Percentiles rank a stretch among this genome's conserved stretches.
Evolutionary conservation across 2,113 vertebrate species (phyloP).

Genomic region (Pedionomus torquatus): DNA sequence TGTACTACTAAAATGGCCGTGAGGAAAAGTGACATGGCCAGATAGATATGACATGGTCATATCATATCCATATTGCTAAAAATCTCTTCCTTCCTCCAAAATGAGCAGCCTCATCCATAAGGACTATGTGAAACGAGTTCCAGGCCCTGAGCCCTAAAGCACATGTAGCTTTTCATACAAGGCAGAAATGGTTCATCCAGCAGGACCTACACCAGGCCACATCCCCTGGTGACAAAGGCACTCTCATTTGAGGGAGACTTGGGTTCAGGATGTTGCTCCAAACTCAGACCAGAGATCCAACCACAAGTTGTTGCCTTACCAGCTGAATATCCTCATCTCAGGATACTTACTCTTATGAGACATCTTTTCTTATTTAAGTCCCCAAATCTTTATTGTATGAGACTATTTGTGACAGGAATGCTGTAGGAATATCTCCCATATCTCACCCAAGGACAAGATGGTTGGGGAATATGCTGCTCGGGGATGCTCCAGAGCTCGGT

Average conservation of each 20-base stretch:
- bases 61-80: neutral
- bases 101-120: neutral
- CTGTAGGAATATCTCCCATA: neutral
- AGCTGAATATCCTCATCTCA: neutral
- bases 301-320: neutral
- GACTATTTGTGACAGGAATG: neutral
- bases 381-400: neutral
- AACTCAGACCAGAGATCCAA: neutral
- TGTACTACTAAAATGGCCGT: neutral
- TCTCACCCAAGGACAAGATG: neutral
- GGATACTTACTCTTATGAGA: neutral
- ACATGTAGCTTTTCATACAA: neutral
- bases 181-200: neutral
- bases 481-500: neutral
- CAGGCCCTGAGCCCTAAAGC: neutral
- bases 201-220: neutral
- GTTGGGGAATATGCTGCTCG: neutral
- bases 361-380: neutral
- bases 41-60: neutral
- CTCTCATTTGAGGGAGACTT: neutral
- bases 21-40: neutral
- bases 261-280: neutral
- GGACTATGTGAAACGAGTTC: neutral
- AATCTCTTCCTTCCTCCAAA: neutral
- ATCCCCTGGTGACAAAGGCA: neutral